Conservation (phyloP, 2,113 vertebrate genomes). For the Tragelaphus scriptus region DNA sequence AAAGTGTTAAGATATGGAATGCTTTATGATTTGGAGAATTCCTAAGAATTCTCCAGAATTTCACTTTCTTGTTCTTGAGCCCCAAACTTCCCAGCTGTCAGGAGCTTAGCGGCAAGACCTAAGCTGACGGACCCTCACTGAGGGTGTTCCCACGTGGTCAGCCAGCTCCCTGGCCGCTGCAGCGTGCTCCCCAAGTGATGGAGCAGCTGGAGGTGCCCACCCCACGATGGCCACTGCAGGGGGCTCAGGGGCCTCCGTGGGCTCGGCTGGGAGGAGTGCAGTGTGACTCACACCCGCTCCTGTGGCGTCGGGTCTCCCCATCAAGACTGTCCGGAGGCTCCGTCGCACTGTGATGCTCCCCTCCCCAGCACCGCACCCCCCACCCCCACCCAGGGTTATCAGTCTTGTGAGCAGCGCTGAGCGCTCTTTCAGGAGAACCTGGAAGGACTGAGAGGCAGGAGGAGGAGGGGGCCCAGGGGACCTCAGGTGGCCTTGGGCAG, state of each 20-base stretch:
- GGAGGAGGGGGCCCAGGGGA: not conserved
- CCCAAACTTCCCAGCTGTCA: not conserved
- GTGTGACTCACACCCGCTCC: not conserved
- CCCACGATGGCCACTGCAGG: no score
- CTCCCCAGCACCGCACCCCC: not conserved
- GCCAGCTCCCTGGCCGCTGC: no score
- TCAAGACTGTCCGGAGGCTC: not conserved
- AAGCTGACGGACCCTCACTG: not conserved
- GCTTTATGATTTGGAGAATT: not conserved
- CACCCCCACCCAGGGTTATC: no score
- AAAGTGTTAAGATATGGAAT: not conserved
- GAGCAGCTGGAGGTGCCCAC: accelerated
- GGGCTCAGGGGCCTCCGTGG: not conserved
- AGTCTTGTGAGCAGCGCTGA: accelerated
- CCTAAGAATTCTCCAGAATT: not conserved
- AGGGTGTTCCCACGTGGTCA: accelerated
- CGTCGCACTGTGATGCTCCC: accelerated
- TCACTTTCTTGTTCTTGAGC: not conserved
- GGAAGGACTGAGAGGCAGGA: not conserved
- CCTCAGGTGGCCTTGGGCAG: not conserved
- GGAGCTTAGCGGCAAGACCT: not conserved
- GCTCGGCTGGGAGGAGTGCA: not conserved
- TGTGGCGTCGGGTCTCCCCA: accelerated
- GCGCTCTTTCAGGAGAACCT: not conserved
- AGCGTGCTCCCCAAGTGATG: accelerated